Conservation (phyloP, 2,113 vertebrate genomes). For the Corynorhinus townsendii region DNA sequence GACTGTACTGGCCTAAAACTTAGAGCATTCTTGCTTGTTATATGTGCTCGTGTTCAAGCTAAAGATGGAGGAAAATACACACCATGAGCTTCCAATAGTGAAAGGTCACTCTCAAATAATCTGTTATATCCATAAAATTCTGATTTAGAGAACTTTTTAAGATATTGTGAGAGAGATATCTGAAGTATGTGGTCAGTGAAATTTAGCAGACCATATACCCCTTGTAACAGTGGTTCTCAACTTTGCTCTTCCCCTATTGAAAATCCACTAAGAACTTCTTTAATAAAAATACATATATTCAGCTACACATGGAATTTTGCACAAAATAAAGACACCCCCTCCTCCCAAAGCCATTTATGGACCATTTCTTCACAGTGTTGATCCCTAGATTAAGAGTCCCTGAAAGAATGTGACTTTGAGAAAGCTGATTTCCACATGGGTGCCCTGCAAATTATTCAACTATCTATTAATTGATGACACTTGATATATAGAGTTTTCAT, state of each 20-base stretch:
- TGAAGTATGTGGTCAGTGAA: neutral
- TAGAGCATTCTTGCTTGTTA: neutral
- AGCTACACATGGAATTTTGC: neutral
- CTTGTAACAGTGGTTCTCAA: neutral
- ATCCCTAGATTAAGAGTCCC: neutral
- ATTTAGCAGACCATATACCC: neutral
- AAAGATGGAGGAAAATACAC: neutral
- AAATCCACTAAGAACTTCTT: neutral
- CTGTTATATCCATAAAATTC: neutral
- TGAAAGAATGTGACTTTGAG: neutral
- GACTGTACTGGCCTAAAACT: neutral
- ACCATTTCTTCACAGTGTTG: neutral
- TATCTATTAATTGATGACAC: conserved; percentile 49
- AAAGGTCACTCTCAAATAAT: neutral
- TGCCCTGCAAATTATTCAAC: conserved; percentile 22
- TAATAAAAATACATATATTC: neutral
- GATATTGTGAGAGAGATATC: neutral
- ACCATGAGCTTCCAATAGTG: neutral
- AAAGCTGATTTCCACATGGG: conserved; percentile 20
- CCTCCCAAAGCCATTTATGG: neutral
- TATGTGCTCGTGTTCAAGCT: neutral
- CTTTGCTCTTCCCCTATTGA: neutral
- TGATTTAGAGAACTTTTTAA: neutral
- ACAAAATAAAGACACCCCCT: neutral
- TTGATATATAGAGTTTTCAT: conserved; percentile 42